Conservation (phyloP, 2,113 vertebrate genomes). For the Colinus virginianus region DNA sequence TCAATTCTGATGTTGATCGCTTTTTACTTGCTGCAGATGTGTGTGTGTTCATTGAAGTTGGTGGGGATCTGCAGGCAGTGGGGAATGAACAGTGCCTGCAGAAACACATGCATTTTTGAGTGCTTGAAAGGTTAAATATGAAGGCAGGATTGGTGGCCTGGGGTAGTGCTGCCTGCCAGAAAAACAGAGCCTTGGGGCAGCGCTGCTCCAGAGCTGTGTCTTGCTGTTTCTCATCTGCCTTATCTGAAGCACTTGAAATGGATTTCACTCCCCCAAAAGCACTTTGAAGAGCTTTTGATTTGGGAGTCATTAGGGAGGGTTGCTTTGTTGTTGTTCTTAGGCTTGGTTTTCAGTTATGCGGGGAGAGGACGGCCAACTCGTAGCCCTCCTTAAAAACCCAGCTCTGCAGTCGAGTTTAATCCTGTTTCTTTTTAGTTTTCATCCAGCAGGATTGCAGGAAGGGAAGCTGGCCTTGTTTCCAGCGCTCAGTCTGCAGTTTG, state of each 20-base stretch:
- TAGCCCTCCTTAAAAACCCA: background rate
- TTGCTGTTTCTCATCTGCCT: background rate
- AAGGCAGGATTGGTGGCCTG: background rate
- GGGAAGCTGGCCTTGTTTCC: slow-evolving; percentile 19
- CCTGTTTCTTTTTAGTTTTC: background rate
- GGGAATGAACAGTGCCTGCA: background rate
- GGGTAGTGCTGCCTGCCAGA: background rate
- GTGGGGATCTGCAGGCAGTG: background rate
- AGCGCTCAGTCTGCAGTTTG: slow-evolving; percentile 29
- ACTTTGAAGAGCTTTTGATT: background rate
- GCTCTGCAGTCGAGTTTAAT: slow-evolving; percentile 11
- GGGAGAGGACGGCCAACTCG: background rate
- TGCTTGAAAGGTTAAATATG: background rate
- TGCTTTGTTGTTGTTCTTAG: background rate
- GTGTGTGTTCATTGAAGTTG: accelerated
- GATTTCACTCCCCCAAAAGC: background rate
- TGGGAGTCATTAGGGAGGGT: background rate
- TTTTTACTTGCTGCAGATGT: background rate
- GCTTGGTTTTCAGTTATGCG: background rate
- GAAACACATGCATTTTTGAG: background rate
- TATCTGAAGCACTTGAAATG: background rate
- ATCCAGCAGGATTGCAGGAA: background rate
- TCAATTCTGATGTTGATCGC: background rate
- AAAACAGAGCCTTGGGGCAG: background rate
- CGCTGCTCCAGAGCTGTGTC: background rate